Percentiles rank a stretch among this genome's conserved stretches.
Evolutionary conservation across 2,888 invertebrate genomes (phyloP).

Genomic region (Dryadula phaetusa): DNA sequence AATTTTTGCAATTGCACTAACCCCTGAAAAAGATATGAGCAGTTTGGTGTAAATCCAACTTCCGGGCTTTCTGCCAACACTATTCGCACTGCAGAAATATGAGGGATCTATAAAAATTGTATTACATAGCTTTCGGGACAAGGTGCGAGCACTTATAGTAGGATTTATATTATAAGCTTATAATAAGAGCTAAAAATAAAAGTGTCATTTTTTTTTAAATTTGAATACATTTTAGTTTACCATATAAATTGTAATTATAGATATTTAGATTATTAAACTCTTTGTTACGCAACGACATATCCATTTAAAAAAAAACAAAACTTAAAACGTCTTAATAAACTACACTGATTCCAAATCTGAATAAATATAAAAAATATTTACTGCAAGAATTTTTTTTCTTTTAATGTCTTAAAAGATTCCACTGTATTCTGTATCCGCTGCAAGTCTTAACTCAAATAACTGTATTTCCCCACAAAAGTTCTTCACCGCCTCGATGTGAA

Average conservation of each 20-base stretch:
- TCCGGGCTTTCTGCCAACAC: constrained; percentile 66
- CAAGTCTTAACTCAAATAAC: constrained; percentile 48
- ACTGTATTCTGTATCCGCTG: constrained; percentile 41
- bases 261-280: too few relatives aligned
- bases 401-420: constrained; percentile 37
- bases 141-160: constrained; percentile 39
- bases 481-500: constrained; percentile 45
- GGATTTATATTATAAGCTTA: background rate
- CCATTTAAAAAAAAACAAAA: too few relatives aligned
- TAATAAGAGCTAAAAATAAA: background rate
- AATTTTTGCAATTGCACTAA: constrained; percentile 49
- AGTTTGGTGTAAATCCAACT: constrained; percentile 61
- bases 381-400: background rate
- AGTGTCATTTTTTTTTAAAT: too few relatives aligned
- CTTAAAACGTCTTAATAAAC: too few relatives aligned
- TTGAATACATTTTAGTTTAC: too few relatives aligned
- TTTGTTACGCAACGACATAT: too few relatives aligned
- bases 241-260: too few relatives aligned
- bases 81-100: constrained; percentile 70
- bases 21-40: constrained; percentile 55
- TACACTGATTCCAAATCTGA: too few relatives aligned
- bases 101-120: constrained; percentile 64
- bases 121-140: constrained; percentile 50
- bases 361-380: constrained; percentile 8
- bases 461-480: constrained; percentile 47